Evolutionary conservation across 2,888 invertebrate species (phyloP).

Genomic region (Chloroclysta siterata): DNA sequence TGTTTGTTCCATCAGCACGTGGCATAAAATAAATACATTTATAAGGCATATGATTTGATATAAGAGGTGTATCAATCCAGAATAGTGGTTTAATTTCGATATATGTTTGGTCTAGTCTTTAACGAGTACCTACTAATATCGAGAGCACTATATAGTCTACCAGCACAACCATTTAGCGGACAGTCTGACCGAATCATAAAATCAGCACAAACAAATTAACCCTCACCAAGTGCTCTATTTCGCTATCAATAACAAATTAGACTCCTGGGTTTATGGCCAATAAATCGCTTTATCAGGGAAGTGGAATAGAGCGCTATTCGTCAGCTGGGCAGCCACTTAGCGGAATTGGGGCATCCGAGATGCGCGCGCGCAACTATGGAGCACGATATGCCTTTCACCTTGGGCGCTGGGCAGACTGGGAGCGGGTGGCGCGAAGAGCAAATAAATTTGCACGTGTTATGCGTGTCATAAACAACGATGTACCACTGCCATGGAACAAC

Average conservation of each 20-base stretch:
- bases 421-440: conserved; percentile 23
- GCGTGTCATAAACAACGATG: too few species aligned
- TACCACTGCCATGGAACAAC: too few species aligned
- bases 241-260: conserved; percentile 53
- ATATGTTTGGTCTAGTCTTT: background rate
- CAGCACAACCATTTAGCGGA: background rate
- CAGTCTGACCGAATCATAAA: conserved; percentile 24
- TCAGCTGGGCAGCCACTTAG: conserved; percentile 67
- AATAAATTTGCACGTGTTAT: background rate
- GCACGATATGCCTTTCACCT: conserved; percentile 65
- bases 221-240: conserved; percentile 43
- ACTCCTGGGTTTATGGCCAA: conserved; percentile 48
- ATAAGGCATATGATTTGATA: too few species aligned
- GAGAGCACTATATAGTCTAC: background rate
- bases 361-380: conserved; percentile 44
- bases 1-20: too few species aligned
- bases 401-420: conserved; percentile 35
- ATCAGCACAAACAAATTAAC: conserved; percentile 44
- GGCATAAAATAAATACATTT: too few species aligned
- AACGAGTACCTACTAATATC: background rate
- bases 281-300: conserved; percentile 57
- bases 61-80: too few species aligned
- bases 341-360: conserved; percentile 60
- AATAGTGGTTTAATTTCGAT: too few species aligned
- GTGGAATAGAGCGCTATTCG: conserved; percentile 62